Evolutionary conservation across 1,140 invertebrate genomes (phyloP).

Genomic region (Xylocopa sonorina): DNA sequence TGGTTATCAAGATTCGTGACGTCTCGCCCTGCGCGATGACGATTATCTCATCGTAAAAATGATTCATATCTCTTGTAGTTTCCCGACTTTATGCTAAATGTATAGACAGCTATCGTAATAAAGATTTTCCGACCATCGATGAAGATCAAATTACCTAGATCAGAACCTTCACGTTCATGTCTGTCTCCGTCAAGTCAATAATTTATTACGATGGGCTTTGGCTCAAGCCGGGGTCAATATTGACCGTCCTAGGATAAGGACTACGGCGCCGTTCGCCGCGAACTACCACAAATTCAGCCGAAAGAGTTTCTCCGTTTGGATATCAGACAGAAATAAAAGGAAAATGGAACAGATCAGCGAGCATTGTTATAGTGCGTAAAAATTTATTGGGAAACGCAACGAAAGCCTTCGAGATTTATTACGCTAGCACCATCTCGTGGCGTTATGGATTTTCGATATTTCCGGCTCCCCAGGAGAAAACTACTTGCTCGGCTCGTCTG

Average conservation of each 20-base stretch:
- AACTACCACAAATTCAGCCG: conserved; percentile 50
- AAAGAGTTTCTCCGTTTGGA: conserved; percentile 2
- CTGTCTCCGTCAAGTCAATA: conserved; percentile 54
- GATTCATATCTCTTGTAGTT: conserved; percentile 47
- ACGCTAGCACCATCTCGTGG: neutral
- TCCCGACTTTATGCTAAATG: conserved; percentile 25
- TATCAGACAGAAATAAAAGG: conserved; percentile 8
- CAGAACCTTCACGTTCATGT: conserved; percentile 42
- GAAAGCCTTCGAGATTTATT: conserved; percentile 29
- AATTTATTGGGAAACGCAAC: conserved; percentile 34
- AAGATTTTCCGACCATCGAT: conserved; percentile 42
- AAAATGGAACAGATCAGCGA: conserved; percentile 13
- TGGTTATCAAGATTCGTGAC: neutral
- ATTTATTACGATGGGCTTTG: conserved; percentile 63
- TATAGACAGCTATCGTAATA: too few species aligned
- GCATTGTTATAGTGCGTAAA: conserved; percentile 29
- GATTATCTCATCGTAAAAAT: conserved; percentile 33
- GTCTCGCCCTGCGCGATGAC: too few species aligned
- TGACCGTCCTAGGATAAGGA: conserved; percentile 47
- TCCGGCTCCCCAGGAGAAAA: conserved; percentile 1
- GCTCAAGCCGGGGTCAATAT: conserved; percentile 61
- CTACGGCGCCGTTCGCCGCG: conserved; percentile 37
- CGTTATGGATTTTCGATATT: conserved; percentile 61
- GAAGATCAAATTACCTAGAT: conserved; percentile 55
- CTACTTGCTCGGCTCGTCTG: neutral